phyloP scores from a whole-genome alignment of 2,888 invertebrate species.

The Diabrotica balteata region DNA sequence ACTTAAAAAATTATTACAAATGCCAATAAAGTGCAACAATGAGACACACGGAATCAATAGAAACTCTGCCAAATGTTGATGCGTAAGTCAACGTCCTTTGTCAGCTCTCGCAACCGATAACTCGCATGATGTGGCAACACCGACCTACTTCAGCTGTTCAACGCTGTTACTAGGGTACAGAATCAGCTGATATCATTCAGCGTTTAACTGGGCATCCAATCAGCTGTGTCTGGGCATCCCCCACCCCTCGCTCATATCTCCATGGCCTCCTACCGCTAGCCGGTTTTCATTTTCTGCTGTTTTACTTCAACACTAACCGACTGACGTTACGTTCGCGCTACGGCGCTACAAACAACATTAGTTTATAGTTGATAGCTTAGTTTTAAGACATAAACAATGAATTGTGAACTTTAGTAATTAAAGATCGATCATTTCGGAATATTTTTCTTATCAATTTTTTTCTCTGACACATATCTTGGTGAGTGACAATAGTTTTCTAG shows the following conservation, averaged over 20 bases:
- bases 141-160: conserved; percentile 35
- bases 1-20: no score
- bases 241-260: conserved; percentile 31
- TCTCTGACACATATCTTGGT: conserved; percentile 18
- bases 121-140: conserved; percentile 24
- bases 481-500: conserved; percentile 13
- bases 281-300: conserved; percentile 33
- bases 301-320: conserved; percentile 25
- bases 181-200: conserved; percentile 47
- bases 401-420: conserved; percentile 2
- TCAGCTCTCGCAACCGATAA: conserved; percentile 20
- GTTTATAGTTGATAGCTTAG: conserved; percentile 24
- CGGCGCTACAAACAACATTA: conserved; percentile 17
- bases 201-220: conserved; percentile 41
- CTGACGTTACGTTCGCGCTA: conserved; percentile 20
- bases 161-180: conserved; percentile 40
- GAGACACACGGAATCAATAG: conserved; percentile 16
- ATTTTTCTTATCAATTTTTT: conserved; percentile 1
- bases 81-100: conserved; percentile 30
- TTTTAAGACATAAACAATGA: conserved; percentile 4
- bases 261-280: conserved; percentile 31
- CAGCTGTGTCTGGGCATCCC: conserved; percentile 33
- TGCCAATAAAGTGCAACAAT: conserved; percentile 5
- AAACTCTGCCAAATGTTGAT: conserved; percentile 21
- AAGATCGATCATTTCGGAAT: background rate